Conservation (phyloP, 1,140 invertebrate genomes). For the Lepidurus arcticus region DNA sequence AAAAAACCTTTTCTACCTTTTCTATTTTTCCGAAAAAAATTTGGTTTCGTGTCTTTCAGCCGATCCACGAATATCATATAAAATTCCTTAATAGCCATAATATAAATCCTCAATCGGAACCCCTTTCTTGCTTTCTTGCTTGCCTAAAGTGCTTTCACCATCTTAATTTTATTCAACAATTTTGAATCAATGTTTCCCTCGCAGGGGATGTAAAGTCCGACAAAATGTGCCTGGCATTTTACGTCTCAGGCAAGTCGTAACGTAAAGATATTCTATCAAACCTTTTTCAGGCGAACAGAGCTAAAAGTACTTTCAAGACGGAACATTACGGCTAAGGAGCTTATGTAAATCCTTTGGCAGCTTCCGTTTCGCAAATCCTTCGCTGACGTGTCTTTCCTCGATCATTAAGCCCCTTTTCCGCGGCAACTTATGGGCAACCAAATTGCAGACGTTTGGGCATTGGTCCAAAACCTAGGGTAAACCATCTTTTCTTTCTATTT, state of each 20-base stretch:
- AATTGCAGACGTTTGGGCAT: too few relatives aligned
- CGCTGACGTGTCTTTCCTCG: neutral
- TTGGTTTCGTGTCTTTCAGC: neutral
- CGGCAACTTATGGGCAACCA: neutral
- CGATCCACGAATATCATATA: neutral
- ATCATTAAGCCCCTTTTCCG: constrained; percentile 2
- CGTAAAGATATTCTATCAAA: neutral
- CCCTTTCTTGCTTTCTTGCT: neutral
- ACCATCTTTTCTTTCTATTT: too few relatives aligned
- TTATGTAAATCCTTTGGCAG: constrained; percentile 17
- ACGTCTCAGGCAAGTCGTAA: neutral
- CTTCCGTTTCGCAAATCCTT: neutral
- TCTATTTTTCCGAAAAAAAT: neutral
- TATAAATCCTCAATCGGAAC: neutral
- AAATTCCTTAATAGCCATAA: neutral
- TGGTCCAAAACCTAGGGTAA: too few relatives aligned
- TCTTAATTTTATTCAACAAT: neutral
- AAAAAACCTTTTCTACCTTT: neutral
- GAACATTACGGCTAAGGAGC: neutral
- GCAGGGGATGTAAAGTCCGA: neutral
- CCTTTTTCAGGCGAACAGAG: neutral
- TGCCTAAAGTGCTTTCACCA: neutral
- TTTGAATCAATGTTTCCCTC: neutral
- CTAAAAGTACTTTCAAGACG: neutral
- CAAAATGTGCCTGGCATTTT: neutral